Evolutionary conservation across 2,888 invertebrate species (phyloP).

Genomic region (Lepeophtheirus nordmannii): DNA sequence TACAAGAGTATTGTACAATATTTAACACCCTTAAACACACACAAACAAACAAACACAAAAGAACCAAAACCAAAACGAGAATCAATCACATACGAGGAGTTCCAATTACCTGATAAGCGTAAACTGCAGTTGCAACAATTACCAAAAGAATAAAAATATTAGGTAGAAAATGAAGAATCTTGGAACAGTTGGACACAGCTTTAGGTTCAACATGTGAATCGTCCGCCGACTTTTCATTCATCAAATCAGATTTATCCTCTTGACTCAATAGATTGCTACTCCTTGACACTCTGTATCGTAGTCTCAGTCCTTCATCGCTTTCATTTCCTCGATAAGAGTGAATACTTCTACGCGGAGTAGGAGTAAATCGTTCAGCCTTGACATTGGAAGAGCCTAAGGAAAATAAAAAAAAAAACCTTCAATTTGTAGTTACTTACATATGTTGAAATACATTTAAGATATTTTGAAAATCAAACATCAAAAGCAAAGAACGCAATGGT

Average conservation of each 20-base stretch:
- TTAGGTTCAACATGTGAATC: neutral
- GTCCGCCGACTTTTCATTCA: neutral
- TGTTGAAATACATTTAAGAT: neutral
- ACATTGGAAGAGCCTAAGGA: neutral
- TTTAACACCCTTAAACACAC: too few species aligned
- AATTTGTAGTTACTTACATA: neutral
- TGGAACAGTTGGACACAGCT: neutral
- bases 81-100: too few species aligned
- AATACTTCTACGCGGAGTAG: slow-evolving; percentile 19
- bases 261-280: neutral
- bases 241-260: neutral
- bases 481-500: neutral
- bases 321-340: slow-evolving; percentile 14
- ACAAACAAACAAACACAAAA: too few species aligned
- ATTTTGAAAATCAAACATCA: too few species aligned
- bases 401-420: neutral
- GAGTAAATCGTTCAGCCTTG: slow-evolving; percentile 14
- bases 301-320: neutral
- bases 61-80: too few species aligned
- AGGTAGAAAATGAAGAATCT: neutral
- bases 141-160: neutral
- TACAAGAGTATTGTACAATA: neutral
- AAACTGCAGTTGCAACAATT: slow-evolving; percentile 3
- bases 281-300: neutral
- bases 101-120: neutral